These are phyloP conservation scores for Archips xylosteana DNA, from an alignment of 2,888 invertebrate species.

Conservation along the genomic window DNA sequence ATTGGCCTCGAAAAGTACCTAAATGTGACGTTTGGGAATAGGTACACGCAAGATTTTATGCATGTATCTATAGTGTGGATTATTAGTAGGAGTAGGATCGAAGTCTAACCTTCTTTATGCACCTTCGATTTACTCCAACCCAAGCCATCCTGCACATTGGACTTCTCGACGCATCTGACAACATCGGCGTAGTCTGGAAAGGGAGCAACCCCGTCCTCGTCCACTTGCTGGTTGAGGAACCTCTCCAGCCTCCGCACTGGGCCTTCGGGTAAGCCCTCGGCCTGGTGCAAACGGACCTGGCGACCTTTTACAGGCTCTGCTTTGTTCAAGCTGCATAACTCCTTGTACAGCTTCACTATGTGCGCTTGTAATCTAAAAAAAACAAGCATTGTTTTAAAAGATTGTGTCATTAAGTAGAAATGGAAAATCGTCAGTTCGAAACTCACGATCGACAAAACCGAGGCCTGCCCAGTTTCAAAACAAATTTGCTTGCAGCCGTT, in stretches of 20 bases:
- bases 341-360: constrained; percentile 60
- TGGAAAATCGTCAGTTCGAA: too few relatives aligned
- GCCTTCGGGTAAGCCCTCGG: constrained; percentile 58
- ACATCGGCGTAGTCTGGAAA: constrained; percentile 84
- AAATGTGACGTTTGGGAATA: too few relatives aligned
- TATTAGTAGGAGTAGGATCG: too few relatives aligned
- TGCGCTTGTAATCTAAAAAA: constrained; percentile 61
- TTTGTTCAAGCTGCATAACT: constrained; percentile 60
- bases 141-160: constrained; percentile 56
- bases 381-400: not conserved
- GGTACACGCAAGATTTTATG: too few relatives aligned
- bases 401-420: not conserved
- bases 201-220: constrained; percentile 56
- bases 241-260: constrained; percentile 65
- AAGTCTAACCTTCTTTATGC: constrained; percentile 59
- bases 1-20: too few relatives aligned
- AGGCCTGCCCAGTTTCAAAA: too few relatives aligned
- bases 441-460: too few relatives aligned
- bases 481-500: too few relatives aligned
- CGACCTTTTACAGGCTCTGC: constrained; percentile 54
- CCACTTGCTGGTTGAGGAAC: constrained; percentile 63
- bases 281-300: constrained; percentile 56
- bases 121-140: constrained; percentile 56
- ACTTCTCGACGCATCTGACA: constrained; percentile 59
- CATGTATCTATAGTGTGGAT: too few relatives aligned